Conservation (phyloP, 2,797 vertebrate genomes). For the Centropyge bicolor region DNA sequence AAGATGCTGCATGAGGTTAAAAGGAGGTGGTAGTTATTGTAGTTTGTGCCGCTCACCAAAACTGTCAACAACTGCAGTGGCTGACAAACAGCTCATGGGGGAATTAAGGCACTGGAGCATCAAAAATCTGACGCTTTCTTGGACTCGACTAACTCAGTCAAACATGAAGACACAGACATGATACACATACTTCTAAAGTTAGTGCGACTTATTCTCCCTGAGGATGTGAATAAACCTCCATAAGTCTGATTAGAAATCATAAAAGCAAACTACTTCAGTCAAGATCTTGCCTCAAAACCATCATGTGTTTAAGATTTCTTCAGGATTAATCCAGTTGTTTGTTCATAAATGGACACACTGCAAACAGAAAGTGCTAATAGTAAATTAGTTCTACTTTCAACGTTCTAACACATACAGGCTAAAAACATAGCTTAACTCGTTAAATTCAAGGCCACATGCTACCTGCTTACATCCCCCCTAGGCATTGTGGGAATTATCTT, state of each 20-base stretch:
- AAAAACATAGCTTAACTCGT: not conserved
- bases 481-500: not conserved
- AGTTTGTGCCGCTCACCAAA: not conserved
- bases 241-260: not conserved
- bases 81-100: not conserved
- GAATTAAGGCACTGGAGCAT: no score
- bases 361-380: not conserved
- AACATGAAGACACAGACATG: not conserved
- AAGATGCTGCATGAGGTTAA: no score
- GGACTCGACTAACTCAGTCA: not conserved
- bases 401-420: not conserved
- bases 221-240: not conserved
- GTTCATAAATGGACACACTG: rapidly evolving
- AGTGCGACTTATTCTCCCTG: not conserved
- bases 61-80: not conserved
- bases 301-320: not conserved
- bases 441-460: no score
- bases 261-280: not conserved
- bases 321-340: not conserved
- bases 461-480: not conserved
- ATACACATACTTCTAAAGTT: not conserved
- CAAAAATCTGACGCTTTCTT: not conserved
- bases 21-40: no score
- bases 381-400: not conserved
- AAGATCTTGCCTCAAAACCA: not conserved